These are phyloP conservation scores for Bombylius major DNA, from an alignment of 2,888 invertebrate species.

Conservation along the genomic window DNA sequence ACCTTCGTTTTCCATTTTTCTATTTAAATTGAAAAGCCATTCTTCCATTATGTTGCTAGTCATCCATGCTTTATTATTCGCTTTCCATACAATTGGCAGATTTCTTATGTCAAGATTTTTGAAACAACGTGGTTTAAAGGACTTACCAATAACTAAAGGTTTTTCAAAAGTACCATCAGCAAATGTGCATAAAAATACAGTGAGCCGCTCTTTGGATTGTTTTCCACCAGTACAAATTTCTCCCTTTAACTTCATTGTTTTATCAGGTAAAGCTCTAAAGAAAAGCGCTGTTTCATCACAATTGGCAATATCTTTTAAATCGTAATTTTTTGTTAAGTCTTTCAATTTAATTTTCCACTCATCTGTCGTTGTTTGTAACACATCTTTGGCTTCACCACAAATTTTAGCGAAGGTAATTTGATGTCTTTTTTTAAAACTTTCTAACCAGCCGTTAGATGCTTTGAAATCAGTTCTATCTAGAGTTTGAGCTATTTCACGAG, in stretches of 20 bases:
- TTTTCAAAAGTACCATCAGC: conserved; percentile 18
- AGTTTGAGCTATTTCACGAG: too few species aligned
- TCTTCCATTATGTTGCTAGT: neutral
- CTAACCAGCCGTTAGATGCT: conserved; percentile 6
- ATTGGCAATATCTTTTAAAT: conserved; percentile 8
- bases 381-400: conserved; percentile 7
- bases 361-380: conserved; percentile 1
- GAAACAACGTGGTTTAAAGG: conserved; percentile 13
- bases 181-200: conserved; percentile 17
- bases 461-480: too few species aligned
- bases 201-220: conserved; percentile 19
- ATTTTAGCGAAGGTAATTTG: conserved; percentile 2
- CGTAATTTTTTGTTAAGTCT: conserved; percentile 1
- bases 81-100: conserved; percentile 13
- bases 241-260: too few species aligned
- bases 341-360: neutral
- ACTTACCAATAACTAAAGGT: conserved; percentile 16
- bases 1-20: conserved; percentile 3
- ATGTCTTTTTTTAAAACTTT: conserved; percentile 4
- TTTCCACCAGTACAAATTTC: conserved; percentile 21
- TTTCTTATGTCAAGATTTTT: conserved; percentile 7
- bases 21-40: conserved; percentile 1
- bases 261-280: conserved; percentile 20
- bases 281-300: conserved; percentile 21
- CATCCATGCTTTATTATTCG: conserved; percentile 18